These are phyloP conservation scores for Spinibarbus caldwelli DNA, from an alignment of 2,797 vertebrate genomes.

Conservation along the genomic window DNA sequence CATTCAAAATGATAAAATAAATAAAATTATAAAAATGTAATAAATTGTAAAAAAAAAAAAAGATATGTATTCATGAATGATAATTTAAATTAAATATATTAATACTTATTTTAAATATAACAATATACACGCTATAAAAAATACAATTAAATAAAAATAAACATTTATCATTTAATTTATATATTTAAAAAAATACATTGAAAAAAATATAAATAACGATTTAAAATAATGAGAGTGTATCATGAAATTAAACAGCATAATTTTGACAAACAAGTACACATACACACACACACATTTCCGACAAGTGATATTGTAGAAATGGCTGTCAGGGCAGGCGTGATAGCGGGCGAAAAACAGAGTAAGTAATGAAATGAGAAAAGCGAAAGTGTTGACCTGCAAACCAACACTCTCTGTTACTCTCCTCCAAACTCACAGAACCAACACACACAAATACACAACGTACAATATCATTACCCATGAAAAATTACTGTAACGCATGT, in stretches of 20 bases:
- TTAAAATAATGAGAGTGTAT: too few relatives aligned
- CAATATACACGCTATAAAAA: too few relatives aligned
- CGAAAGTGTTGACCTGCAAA: not conserved
- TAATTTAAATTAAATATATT: too few relatives aligned
- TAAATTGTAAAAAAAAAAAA: not conserved
- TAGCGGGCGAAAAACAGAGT: not conserved
- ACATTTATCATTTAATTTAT: too few relatives aligned
- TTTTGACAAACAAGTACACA: not conserved
- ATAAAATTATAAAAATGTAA: not conserved
- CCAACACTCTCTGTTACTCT: not conserved
- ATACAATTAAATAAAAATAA: too few relatives aligned
- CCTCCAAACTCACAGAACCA: not conserved
- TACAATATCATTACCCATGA: not conserved
- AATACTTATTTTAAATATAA: too few relatives aligned
- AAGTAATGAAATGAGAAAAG: not conserved
- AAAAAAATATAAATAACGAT: too few relatives aligned
- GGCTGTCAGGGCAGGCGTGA: too few relatives aligned
- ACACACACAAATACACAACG: not conserved
- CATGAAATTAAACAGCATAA: too few relatives aligned
- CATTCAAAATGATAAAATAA: not conserved
- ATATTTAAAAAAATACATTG: too few relatives aligned
- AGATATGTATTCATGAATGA: too few relatives aligned
- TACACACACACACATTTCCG: not conserved
- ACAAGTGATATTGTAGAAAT: not conserved
- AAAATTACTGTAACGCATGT: not conserved